A percentile compares a stretch with the other conserved stretches of the same genome.
These are phyloP conservation scores for Clupea harengus DNA, from an alignment of 2,113 vertebrate species.

Conservation along the genomic window DNA sequence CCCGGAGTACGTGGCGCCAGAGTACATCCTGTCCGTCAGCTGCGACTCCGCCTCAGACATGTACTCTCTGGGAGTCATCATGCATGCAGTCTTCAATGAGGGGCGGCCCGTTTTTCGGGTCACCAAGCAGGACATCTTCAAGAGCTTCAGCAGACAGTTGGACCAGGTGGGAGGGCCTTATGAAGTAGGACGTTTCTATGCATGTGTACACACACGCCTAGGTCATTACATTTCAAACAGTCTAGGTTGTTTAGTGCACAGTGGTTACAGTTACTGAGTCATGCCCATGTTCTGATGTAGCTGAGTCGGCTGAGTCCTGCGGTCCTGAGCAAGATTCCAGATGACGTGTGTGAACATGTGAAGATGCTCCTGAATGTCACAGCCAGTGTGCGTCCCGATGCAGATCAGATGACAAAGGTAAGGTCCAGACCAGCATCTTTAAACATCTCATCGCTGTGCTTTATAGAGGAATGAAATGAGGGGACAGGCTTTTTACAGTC, in stretches of 20 bases:
- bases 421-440: conserved; percentile 33
- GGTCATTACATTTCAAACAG: neutral
- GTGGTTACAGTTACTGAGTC: neutral
- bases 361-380: conserved; percentile 94
- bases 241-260: neutral
- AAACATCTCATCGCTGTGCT: no score
- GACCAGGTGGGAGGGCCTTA: conserved; percentile 86
- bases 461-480: no score
- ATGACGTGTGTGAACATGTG: conserved; percentile 89
- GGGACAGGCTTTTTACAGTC: no score
- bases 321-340: conserved; percentile 83
- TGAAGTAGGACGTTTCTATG: neutral
- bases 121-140: conserved; percentile 98
- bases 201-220: neutral
- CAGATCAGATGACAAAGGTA: conserved; percentile 98
- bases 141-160: conserved; percentile 96
- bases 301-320: conserved; percentile 86
- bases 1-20: conserved; percentile 95
- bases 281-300: conserved; percentile 59
- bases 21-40: conserved; percentile 98
- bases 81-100: conserved; percentile 95
- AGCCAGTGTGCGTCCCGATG: conserved; percentile 89
- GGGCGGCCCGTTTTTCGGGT: conserved; percentile 95
- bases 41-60: conserved; percentile 96
- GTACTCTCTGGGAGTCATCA: conserved; percentile 92